Evolutionary conservation across 1,140 invertebrate species (phyloP), one percentile per base, ranked within the genome.

Genomic region (Drosophila ambigua): DNA sequence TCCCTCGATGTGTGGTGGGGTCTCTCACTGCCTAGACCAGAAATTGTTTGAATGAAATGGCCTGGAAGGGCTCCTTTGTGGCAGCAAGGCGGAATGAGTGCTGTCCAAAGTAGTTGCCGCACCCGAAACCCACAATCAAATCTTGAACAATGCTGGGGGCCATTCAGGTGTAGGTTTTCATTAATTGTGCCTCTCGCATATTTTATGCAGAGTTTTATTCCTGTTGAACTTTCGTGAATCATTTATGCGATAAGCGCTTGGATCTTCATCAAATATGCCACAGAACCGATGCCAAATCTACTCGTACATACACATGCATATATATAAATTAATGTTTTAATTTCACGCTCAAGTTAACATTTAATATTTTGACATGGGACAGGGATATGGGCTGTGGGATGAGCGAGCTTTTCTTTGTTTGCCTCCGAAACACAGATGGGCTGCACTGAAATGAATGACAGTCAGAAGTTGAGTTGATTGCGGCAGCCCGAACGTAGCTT

Each of bases 281-380:
- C 35, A 58, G 59, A 64, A 52, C 16, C 72, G 55, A 58, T 65
- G 51, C 13, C 41, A 72, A 71, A 74, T 71, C 35, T 20, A 53
- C 31, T 9, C 31, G 31, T 77, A 20, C 20, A 20, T 20, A 20
- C 20, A 20, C 2, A 20, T 20, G 2, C 20, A 20, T 20, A 20
- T 20, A 20, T 20, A 61, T 55, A 83, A 89, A 83, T 79, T 81
- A 88, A 79, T 77, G 83, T 90, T 87, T 88, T 85, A 90, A 84
- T 90, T 90, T 90, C 77, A 90, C 68, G 89, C 88, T 79, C 55
- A 77, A 84, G 73, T 74, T 57, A 68, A 72, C 88, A 81, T 90
- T 90, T 84, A 75, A 81, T 88, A 83, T 78, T 78, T 79, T 64
- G 71, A 73, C 52, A 55, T 52, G 26, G 31, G 57, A 45, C 9